Conservation (phyloP, 2,888 invertebrate genomes). For the Coelopa pilipes region DNA sequence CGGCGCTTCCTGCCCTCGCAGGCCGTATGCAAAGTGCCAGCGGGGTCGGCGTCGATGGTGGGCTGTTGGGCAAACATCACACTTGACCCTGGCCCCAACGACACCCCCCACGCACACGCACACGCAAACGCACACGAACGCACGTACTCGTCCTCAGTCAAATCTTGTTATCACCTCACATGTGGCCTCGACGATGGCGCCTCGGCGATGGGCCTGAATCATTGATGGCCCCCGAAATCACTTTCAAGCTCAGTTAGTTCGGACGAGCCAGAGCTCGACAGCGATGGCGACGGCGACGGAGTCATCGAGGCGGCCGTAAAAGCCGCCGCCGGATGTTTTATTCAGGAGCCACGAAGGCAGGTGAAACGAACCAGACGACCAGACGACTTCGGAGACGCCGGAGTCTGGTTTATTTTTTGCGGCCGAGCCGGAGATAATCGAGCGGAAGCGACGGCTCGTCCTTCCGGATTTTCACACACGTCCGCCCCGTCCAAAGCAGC, state of each 20-base stretch:
- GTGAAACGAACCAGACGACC: too few species aligned
- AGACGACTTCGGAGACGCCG: too few species aligned
- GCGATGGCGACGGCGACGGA: too few species aligned
- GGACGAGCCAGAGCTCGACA: background rate
- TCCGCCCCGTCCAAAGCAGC: too few species aligned
- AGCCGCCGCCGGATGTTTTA: slow-evolving; percentile 19
- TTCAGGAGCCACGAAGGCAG: background rate
- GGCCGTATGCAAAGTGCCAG: slow-evolving; percentile 1
- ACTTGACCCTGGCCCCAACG: slow-evolving; percentile 2
- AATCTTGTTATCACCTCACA: slow-evolving; percentile 7
- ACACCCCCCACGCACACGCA: too few species aligned
- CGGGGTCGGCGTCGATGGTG: background rate
- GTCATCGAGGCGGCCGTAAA: slow-evolving; percentile 23
- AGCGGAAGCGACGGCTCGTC: too few species aligned
- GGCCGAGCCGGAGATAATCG: too few species aligned
- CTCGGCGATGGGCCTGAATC: slow-evolving; percentile 14
- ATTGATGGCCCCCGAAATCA: slow-evolving; percentile 6
- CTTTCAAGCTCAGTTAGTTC: background rate
- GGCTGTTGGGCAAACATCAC: background rate
- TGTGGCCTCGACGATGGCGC: background rate
- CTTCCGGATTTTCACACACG: too few species aligned
- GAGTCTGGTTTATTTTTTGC: too few species aligned
- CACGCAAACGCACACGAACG: too few species aligned
- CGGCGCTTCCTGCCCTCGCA: background rate
- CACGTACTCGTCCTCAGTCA: too few species aligned